Conservation (phyloP, 2,888 invertebrate genomes). For the Neoscelio sp. region DNA sequence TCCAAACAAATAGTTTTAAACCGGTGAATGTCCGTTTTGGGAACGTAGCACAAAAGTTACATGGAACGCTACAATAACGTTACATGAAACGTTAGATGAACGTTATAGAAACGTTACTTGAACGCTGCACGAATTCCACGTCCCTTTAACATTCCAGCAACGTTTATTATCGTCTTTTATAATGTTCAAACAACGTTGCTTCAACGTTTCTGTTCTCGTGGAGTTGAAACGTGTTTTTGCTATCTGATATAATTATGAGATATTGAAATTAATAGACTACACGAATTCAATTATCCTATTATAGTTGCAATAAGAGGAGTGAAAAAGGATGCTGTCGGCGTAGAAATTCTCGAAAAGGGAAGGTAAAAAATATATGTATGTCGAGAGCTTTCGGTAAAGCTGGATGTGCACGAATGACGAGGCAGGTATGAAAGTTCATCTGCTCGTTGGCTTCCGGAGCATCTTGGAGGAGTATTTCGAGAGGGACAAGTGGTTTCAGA, state of each 20-base stretch:
- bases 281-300: conserved; percentile 44
- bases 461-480: conserved; percentile 65
- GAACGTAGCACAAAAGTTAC: no score
- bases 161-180: no score
- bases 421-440: conserved; percentile 65
- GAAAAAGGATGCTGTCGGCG: conserved; percentile 27
- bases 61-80: no score
- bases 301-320: conserved; percentile 8
- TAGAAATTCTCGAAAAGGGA: conserved; percentile 28
- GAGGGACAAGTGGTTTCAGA: conserved; percentile 66
- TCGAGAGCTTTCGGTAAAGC: conserved; percentile 47
- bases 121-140: no score
- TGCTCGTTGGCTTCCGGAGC: conserved; percentile 65
- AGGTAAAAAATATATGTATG: conserved; percentile 66
- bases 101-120: no score
- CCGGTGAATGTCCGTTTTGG: no score
- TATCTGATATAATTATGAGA: conserved; percentile 23
- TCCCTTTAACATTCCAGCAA: no score
- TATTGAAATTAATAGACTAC: conserved; percentile 41
- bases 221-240: conserved; percentile 16
- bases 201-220: no score
- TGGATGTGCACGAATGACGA: conserved; percentile 43
- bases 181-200: no score
- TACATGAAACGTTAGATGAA: no score
- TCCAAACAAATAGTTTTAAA: no score